Base-by-base conservation (phyloP, 1,140 invertebrate genomes). In the Pogonomyrmex barbatus region DNA sequence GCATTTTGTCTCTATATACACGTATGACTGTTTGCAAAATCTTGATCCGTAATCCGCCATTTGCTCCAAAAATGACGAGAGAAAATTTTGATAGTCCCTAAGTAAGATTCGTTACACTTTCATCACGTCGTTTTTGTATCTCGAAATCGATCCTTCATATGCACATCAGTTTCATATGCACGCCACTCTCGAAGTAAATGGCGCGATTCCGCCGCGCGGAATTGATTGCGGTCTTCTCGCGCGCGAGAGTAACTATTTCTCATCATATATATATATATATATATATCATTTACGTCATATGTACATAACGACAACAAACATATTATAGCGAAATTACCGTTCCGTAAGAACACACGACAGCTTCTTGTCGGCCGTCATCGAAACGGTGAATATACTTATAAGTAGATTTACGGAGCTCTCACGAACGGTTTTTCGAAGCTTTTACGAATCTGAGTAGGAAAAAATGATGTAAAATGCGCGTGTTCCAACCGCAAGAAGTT, bases 1-100 rank as follows among this genome's bases (percentile, higher is more conserved):
- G 82, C 88, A 70, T 77, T 60, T 30, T 52, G 4, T 14, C 14
- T 77, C 56, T 90, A 90, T 90, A n/a, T 90, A 90, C 88, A 90
- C 68, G 78, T 87, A 63, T 76, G 45, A 52, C 45, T 14, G 54
- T 24, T 24, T 56, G 81, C 50, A 62, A 36, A 63, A 50, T 54
- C 56, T 42, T 42, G 8, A 60, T 47, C 30, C 9, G 47, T 77
- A 6, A 47, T n/a, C 54, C 30, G n/a, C 24, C 24, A 52, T 78
- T 85, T 63, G 9, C 68, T 75, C 12, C 79, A 60, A 83, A 60
- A 83, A 33, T 83, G 68, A 68, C 67, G 30, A 60, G 42, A 82
- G 56, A 10, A 36, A 33, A 81, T 54, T 68, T 47, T 17, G 62
- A 67, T 47, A 45, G 52, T 33, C 30, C 47, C 17, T 47, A 2